Percentiles rank a stretch among this genome's conserved stretches.
phyloP scores from a whole-genome alignment of 2,888 invertebrate genomes.

The Unio pictorum region DNA sequence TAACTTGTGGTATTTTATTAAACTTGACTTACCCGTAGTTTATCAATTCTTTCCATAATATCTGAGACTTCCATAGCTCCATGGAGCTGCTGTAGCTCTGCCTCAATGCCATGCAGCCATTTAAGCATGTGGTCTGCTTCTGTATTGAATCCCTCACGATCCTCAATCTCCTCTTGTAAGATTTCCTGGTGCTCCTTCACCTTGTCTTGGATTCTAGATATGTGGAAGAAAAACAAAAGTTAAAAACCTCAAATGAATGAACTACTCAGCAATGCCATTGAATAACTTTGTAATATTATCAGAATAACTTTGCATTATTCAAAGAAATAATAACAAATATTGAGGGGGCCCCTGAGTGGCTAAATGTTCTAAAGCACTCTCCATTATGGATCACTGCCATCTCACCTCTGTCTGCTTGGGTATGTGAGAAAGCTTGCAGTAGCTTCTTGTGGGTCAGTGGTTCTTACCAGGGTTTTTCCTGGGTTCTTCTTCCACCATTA shows the following conservation, averaged over 20 bases:
- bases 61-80: conserved; percentile 37
- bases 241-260: neutral
- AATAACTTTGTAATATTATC: too few relatives aligned
- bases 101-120: conserved; percentile 49
- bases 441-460: too few relatives aligned
- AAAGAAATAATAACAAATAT: too few relatives aligned
- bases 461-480: too few relatives aligned
- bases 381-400: too few relatives aligned
- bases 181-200: conserved; percentile 45
- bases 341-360: too few relatives aligned
- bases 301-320: too few relatives aligned
- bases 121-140: conserved; percentile 52
- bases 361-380: too few relatives aligned
- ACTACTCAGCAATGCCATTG: neutral
- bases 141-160: conserved; percentile 51
- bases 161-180: conserved; percentile 55
- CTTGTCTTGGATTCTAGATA: conserved; percentile 49
- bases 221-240: too few relatives aligned
- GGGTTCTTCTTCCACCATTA: too few relatives aligned
- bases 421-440: too few relatives aligned
- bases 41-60: conserved; percentile 43
- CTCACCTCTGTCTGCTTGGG: too few relatives aligned
- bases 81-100: conserved; percentile 35
- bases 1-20: neutral
- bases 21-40: conserved; percentile 36